Conservation (phyloP, 2,797 vertebrate genomes). For the Lutjanus argentimaculatus region DNA sequence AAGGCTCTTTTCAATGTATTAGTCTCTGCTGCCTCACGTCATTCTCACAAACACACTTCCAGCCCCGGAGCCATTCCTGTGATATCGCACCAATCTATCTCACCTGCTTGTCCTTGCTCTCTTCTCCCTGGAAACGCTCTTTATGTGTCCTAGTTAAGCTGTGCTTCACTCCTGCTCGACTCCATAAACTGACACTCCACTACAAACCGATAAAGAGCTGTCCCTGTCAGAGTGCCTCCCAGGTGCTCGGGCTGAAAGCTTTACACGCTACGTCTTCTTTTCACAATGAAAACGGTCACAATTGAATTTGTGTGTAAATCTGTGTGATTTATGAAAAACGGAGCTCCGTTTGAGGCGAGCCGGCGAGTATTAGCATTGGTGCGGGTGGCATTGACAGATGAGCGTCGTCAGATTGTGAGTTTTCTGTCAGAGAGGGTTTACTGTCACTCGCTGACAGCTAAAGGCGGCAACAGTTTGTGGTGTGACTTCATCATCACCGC, state of each 20-base stretch:
- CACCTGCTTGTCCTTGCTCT: constrained; percentile 66
- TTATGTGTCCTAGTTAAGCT: constrained; percentile 63
- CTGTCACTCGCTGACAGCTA: constrained; percentile 34
- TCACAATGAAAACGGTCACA: background rate
- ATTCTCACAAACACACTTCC: constrained; percentile 62
- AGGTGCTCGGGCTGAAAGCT: constrained; percentile 22
- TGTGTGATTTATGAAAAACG: constrained; percentile 35
- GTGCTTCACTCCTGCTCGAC: constrained; percentile 48
- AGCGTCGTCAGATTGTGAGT: constrained; percentile 29
- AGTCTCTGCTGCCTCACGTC: constrained; percentile 52
- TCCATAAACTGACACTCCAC: constrained; percentile 60
- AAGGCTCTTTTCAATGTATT: constrained; percentile 71
- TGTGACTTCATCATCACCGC: constrained; percentile 37
- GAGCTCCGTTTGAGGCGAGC: constrained; percentile 2
- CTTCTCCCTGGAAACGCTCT: constrained; percentile 51
- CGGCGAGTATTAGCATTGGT: constrained; percentile 4
- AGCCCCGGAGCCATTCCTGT: constrained; percentile 70
- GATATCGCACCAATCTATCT: constrained; percentile 69
- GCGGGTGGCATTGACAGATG: constrained; percentile 31
- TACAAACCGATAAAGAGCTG: constrained; percentile 40
- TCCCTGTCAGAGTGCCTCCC: constrained; percentile 34
- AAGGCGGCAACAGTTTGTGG: constrained; percentile 37
- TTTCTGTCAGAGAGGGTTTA: constrained; percentile 48
- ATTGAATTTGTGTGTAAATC: constrained; percentile 24
- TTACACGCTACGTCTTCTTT: constrained; percentile 12